Conservation (phyloP, 2,888 invertebrate genomes). For the Cynaeus angustus region DNA sequence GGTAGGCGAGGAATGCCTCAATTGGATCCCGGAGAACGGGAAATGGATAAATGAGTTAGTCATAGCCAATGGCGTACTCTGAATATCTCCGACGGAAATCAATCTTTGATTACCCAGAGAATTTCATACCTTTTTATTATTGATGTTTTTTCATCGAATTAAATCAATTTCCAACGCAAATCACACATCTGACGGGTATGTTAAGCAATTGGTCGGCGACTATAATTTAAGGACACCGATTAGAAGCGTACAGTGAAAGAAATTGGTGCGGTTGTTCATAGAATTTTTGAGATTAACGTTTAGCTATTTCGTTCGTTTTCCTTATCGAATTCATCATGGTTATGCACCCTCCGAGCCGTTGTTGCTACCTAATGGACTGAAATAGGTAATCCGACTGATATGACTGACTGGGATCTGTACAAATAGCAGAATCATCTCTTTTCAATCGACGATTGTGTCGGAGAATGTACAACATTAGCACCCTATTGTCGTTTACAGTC, state of each 20-base stretch:
- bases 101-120: conserved; percentile 40
- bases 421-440: conserved; percentile 52
- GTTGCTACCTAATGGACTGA: conserved; percentile 55
- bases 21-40: conserved; percentile 55
- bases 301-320: conserved; percentile 9
- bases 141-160: conserved; percentile 41
- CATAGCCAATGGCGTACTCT: conserved; percentile 46
- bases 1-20: conserved; percentile 56
- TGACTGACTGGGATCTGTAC: conserved; percentile 43
- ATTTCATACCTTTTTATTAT: conserved; percentile 38
- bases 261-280: background rate
- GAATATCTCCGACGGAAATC: conserved; percentile 51
- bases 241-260: background rate
- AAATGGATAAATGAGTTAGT: conserved; percentile 59
- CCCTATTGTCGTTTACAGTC: conserved; percentile 38
- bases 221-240: conserved; percentile 19
- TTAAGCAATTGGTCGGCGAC: conserved; percentile 16
- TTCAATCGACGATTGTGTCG: conserved; percentile 51
- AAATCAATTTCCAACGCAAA: conserved; percentile 32
- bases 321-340: conserved; percentile 54
- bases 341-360: conserved; percentile 55
- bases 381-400: conserved; percentile 53
- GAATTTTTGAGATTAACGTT: conserved; percentile 6
- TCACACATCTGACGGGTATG: conserved; percentile 18
- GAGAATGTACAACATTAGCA: conserved; percentile 49